Evolutionary conservation across 2,888 invertebrate species (phyloP), one percentile per base, ranked within the genome.

Genomic region (Diadromus collaris): DNA sequence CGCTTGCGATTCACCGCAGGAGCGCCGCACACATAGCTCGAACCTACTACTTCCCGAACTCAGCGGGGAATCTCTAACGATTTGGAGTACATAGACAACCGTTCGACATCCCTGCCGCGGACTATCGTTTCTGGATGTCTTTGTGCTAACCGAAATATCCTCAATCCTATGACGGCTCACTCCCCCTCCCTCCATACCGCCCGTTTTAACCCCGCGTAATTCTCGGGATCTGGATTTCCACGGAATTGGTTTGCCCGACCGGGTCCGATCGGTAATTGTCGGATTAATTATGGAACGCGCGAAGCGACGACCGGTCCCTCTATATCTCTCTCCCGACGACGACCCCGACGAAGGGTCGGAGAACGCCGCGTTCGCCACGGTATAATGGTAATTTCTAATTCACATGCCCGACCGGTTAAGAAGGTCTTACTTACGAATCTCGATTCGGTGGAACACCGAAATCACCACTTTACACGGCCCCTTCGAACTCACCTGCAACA

Each of bases 401-500:
- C 60, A 48, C 46, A 44, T 54, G 41, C 32, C 44, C 16, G 24
- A 29, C 10, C 29, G 48, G 29, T 46, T 2, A 19, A 16, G 21
- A 76, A 72, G 80, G 69, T 79, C 63, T 76, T 81, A 73, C 82
- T 79, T 78, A 79, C 82, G 73, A 82, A 77, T 79, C 78, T 78
- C 63, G 56, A 60, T 63, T 68, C 44, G 24, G 51, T 69, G 61
- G n/a, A 44, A 67, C 10, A 65, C 16, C 41, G 64, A 61, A 46
- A 13, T 61, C 21, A 61, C 13, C 24, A 46, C 46, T 71, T 38
- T 44, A 38, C 19, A 19, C 46, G 9, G 9, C 21, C 29, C 21
- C 29, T 27, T 65, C 51, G 54, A 73, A 85, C 88, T 89, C 86
- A 89, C 89, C 89, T 88, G 86, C 19, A 88, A 89, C 87, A 86